Percentiles rank a stretch among this genome's conserved stretches.
phyloP scores from a whole-genome alignment of 2,797 vertebrate species.

The Lutjanus campechanus region DNA sequence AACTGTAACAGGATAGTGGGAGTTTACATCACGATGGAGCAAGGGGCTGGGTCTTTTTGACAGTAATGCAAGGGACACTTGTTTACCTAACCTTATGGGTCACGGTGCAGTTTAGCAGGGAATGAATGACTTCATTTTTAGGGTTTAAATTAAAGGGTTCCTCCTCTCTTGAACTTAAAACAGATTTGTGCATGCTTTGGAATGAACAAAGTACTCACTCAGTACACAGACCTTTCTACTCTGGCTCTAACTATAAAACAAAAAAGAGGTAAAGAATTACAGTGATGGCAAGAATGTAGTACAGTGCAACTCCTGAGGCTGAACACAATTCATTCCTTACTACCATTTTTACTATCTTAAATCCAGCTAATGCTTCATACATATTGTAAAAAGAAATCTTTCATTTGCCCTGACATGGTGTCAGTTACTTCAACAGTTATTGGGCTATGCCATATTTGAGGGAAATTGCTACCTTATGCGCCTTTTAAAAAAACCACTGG shows the following conservation, averaged over 20 bases:
- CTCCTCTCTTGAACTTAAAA: slow-evolving; percentile 85
- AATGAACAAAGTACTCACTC: slow-evolving; percentile 81
- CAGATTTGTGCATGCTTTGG: slow-evolving; percentile 81
- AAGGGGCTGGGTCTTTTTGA: slow-evolving; percentile 79
- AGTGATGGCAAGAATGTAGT: slow-evolving; percentile 51
- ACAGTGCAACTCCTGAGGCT: slow-evolving; percentile 30
- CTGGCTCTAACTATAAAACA: slow-evolving; percentile 60
- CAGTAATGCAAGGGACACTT: slow-evolving; percentile 84
- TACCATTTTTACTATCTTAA: slow-evolving; percentile 33
- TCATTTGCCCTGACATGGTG: slow-evolving; percentile 74
- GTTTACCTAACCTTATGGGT: slow-evolving; percentile 86
- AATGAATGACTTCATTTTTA: slow-evolving; percentile 87
- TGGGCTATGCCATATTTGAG: slow-evolving; percentile 82
- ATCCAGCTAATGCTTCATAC: slow-evolving; percentile 52
- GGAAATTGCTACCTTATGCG: slow-evolving; percentile 86
- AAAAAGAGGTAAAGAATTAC: slow-evolving; percentile 58
- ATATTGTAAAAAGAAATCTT: slow-evolving; percentile 46
- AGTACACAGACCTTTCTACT: slow-evolving; percentile 54
- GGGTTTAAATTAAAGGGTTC: slow-evolving; percentile 87
- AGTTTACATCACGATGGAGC: slow-evolving; percentile 79
- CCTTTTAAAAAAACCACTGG: slow-evolving; percentile 71
- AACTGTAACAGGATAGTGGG: slow-evolving; percentile 80
- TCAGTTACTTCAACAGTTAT: slow-evolving; percentile 82
- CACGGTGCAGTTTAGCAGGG: slow-evolving; percentile 79
- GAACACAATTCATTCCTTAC: slow-evolving; percentile 42